phyloP scores from a whole-genome alignment of 2,797 vertebrate species.

The Mus caroli region DNA sequence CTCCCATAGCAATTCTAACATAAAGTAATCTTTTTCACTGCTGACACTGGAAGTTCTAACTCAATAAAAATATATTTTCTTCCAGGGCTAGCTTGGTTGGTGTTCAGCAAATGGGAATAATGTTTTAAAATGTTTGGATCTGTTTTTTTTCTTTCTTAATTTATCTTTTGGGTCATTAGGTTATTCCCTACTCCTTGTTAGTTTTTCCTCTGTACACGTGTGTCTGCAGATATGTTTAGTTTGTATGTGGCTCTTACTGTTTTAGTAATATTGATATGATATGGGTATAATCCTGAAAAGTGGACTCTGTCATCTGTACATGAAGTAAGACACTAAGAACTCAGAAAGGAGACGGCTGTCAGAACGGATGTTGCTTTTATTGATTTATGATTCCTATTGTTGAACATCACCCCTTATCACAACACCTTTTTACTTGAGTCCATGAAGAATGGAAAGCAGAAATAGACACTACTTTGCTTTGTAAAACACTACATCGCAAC shows the following conservation, averaged over 20 bases:
- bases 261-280: slow-evolving; percentile 4
- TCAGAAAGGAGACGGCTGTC: neutral
- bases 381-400: neutral
- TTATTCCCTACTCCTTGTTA: neutral
- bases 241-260: neutral
- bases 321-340: neutral
- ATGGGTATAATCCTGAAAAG: neutral
- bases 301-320: neutral
- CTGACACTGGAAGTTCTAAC: slow-evolving; percentile 27
- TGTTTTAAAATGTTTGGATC: slow-evolving; percentile 50
- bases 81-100: slow-evolving; percentile 4
- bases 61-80: slow-evolving; percentile 58
- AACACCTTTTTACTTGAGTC: slow-evolving; percentile 8
- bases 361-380: neutral
- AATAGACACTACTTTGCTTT: neutral
- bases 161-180: slow-evolving; percentile 35
- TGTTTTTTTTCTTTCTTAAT: neutral
- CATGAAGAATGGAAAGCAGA: neutral
- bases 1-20: slow-evolving; percentile 24
- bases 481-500: neutral
- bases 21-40: slow-evolving; percentile 20
- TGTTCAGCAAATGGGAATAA: slow-evolving; percentile 9
- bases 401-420: neutral
- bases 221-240: neutral
- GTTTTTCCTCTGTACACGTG: neutral